phyloP scores from a whole-genome alignment of 2,113 vertebrate species.

The Tragelaphus strepsiceros region DNA sequence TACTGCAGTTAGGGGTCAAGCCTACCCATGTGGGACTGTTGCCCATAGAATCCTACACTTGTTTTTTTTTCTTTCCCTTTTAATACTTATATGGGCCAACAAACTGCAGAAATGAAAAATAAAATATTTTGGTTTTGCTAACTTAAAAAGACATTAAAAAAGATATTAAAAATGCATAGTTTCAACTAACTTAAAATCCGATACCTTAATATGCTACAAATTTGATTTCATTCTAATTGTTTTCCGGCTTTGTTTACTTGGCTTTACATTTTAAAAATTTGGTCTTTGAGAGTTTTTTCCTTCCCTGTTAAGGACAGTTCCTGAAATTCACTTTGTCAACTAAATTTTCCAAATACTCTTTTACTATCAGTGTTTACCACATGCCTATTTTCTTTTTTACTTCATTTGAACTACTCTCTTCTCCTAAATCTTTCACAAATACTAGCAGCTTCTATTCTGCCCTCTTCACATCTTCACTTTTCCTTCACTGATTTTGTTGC shows the following conservation, averaged over 20 bases:
- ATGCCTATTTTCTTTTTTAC: background rate
- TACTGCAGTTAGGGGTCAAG: background rate
- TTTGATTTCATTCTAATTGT: constrained; percentile 16
- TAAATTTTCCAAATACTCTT: background rate
- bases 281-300: background rate
- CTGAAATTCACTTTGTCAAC: background rate
- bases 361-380: background rate
- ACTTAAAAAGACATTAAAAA: constrained; percentile 30
- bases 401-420: background rate
- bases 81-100: background rate
- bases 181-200: background rate
- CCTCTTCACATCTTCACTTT: background rate
- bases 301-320: background rate
- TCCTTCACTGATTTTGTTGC: background rate
- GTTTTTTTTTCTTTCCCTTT: background rate
- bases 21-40: background rate
- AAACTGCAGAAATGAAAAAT: background rate
- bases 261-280: background rate
- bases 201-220: background rate
- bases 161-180: background rate
- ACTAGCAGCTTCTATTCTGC: background rate
- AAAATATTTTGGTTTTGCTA: constrained; percentile 24
- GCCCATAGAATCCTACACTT: background rate
- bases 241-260: background rate
- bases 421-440: background rate